These are phyloP conservation scores for Urocynchramus pylzowi DNA, from an alignment of 2,113 vertebrate genomes.

Conservation along the genomic window DNA sequence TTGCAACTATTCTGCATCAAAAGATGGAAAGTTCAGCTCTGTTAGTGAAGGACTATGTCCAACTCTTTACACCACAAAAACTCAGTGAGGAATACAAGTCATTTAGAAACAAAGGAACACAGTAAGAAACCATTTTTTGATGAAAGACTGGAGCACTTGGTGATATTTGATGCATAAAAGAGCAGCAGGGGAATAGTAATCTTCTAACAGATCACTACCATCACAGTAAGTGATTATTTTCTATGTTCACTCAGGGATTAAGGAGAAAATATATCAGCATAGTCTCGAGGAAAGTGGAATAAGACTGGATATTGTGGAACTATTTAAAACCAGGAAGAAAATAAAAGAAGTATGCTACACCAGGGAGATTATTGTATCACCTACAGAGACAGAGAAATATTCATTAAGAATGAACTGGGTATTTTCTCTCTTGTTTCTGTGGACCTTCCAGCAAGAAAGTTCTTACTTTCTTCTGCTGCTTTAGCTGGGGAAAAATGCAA, in stretches of 20 bases:
- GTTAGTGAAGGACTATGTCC: background rate
- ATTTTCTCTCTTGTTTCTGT: background rate
- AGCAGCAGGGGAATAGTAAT: background rate
- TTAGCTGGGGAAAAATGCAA: background rate
- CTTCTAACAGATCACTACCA: background rate
- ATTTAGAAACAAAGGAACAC: background rate
- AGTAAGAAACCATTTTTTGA: background rate
- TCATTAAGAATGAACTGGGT: background rate
- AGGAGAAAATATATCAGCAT: background rate
- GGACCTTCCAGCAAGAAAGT: background rate
- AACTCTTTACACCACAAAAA: background rate
- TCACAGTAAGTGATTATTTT: background rate
- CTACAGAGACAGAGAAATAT: background rate
- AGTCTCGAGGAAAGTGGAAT: background rate
- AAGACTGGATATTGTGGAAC: background rate
- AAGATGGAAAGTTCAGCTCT: background rate
- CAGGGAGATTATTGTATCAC: background rate
- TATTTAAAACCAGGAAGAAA: background rate
- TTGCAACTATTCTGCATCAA: background rate
- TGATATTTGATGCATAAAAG: background rate
- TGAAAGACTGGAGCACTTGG: background rate
- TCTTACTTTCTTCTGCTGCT: background rate
- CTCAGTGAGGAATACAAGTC: background rate
- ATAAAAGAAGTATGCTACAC: background rate
- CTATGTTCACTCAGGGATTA: background rate